Evolutionary conservation across 2,113 vertebrate species (phyloP).

Genomic region (Elanoides forficatus): DNA sequence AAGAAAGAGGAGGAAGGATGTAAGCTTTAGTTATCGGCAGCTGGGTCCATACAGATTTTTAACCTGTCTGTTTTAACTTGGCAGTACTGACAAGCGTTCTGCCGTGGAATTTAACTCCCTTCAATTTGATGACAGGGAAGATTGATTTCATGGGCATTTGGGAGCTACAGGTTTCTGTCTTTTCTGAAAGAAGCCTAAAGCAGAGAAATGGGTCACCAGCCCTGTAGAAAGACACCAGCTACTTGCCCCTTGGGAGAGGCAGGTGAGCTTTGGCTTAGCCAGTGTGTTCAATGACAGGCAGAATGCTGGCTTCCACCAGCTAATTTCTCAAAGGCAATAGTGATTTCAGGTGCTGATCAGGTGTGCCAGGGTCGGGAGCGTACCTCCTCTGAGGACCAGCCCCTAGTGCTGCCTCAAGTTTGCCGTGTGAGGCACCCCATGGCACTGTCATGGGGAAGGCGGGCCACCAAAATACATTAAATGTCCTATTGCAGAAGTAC

Average conservation of each 20-base stretch:
- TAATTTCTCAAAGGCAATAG: background rate
- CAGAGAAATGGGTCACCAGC: background rate
- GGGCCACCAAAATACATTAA: background rate
- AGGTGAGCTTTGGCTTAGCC: background rate
- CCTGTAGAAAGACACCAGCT: background rate
- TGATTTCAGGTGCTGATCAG: background rate
- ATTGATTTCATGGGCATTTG: background rate
- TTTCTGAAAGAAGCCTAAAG: background rate
- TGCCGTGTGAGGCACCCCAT: background rate
- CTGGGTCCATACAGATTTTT: background rate
- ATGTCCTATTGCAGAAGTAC: background rate
- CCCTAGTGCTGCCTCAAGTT: background rate
- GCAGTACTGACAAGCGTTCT: background rate
- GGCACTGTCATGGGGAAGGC: fast-evolving
- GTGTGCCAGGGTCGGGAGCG: background rate
- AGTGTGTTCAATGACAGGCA: background rate
- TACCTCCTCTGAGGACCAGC: background rate
- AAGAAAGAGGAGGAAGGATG: background rate
- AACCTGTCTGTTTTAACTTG: background rate
- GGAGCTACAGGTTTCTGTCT: background rate
- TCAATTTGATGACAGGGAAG: background rate
- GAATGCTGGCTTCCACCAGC: background rate
- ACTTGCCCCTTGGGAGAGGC: fast-evolving
- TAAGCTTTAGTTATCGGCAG: background rate
- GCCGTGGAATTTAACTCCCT: background rate